Conservation (phyloP, 2,113 vertebrate genomes). For the Phoenicopterus ruber region DNA sequence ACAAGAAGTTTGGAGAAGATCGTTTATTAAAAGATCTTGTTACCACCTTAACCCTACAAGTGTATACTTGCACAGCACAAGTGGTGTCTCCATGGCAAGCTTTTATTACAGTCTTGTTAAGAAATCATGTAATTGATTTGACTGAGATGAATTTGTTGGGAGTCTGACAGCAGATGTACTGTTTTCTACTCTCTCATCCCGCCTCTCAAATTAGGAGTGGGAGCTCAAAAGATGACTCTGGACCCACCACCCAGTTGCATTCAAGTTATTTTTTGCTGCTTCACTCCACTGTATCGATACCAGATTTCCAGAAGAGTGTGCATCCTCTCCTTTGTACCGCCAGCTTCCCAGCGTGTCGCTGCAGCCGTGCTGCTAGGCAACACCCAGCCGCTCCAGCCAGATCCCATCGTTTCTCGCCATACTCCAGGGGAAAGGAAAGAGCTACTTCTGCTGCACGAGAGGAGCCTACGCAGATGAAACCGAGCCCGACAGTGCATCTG, state of each 20-base stretch:
- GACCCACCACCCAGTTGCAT: background rate
- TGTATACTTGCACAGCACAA: background rate
- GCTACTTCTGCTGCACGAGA: background rate
- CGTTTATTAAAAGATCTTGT: background rate
- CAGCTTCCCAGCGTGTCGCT: background rate
- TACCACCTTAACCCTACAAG: slow-evolving; percentile 14
- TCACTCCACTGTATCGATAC: background rate
- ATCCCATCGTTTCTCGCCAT: background rate
- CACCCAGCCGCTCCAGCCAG: background rate
- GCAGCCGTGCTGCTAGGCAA: slow-evolving; percentile 35
- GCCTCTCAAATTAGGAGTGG: background rate
- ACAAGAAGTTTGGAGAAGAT: slow-evolving; percentile 2
- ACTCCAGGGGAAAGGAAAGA: background rate
- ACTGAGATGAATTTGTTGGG: background rate
- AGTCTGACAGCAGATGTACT: background rate
- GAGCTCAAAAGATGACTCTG: background rate
- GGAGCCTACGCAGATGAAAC: background rate
- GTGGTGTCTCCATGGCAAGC: slow-evolving; percentile 5
- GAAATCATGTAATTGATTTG: background rate
- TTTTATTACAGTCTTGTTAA: background rate
- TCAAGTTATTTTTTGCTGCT: background rate
- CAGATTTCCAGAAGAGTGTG: background rate
- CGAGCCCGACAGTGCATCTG: background rate
- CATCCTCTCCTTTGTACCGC: background rate
- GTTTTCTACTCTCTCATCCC: background rate